Conservation (phyloP, 2,888 invertebrate species). For the Drosophila picticornis region DNA sequence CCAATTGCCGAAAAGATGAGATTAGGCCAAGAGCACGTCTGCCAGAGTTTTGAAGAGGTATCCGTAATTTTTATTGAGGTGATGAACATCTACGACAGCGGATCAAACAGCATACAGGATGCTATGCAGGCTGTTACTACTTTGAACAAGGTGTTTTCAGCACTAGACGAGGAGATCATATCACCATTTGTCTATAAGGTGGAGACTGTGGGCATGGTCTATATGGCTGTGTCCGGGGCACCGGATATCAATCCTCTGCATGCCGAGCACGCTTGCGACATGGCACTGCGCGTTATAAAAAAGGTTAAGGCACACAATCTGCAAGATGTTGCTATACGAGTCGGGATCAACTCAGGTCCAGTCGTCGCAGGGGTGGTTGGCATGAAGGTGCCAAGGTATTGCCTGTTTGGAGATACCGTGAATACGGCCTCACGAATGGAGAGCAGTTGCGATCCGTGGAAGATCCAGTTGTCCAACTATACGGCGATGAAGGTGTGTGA, state of each 20-base stretch:
- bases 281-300: slow-evolving; percentile 91
- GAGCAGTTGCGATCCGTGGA: slow-evolving; percentile 88
- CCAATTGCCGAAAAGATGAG: slow-evolving; percentile 93
- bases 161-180: slow-evolving; percentile 93
- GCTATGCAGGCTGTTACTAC: slow-evolving; percentile 93
- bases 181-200: slow-evolving; percentile 96
- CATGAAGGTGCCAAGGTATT: slow-evolving; percentile 93
- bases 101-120: slow-evolving; percentile 84
- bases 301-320: slow-evolving; percentile 89
- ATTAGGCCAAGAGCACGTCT: slow-evolving; percentile 92
- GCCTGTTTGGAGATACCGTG: slow-evolving; percentile 95
- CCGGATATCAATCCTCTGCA: slow-evolving; percentile 91
- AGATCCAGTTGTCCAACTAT: slow-evolving; percentile 91
- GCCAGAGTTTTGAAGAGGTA: slow-evolving; percentile 88
- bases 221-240: slow-evolving; percentile 96
- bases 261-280: slow-evolving; percentile 91
- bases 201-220: slow-evolving; percentile 96
- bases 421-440: slow-evolving; percentile 97
- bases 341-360: slow-evolving; percentile 93
- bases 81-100: slow-evolving; percentile 82
- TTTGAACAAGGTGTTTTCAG: slow-evolving; percentile 94
- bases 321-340: slow-evolving; percentile 87
- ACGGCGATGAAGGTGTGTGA: slow-evolving; percentile 89
- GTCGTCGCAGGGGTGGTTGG: slow-evolving; percentile 96
- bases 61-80: slow-evolving; percentile 84